Conservation (phyloP, 2,888 invertebrate genomes). For the Anodontia alba region DNA sequence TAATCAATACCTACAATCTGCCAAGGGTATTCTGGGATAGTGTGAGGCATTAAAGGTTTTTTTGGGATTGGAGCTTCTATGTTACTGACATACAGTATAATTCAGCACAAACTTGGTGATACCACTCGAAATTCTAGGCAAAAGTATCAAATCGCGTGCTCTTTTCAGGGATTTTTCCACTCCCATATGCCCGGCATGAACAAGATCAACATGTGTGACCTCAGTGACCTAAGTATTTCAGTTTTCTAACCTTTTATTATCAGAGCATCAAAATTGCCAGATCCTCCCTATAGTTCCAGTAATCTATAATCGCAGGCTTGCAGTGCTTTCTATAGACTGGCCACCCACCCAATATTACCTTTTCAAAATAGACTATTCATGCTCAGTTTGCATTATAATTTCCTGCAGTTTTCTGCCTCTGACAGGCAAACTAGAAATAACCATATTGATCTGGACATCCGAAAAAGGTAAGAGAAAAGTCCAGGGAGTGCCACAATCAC, state of each 20-base stretch:
- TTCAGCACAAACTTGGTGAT: constrained; percentile 49
- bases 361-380: constrained; percentile 17
- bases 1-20: constrained; percentile 56
- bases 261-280: constrained; percentile 35
- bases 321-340: constrained; percentile 22
- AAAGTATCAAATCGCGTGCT: constrained; percentile 56
- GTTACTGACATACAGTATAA: constrained; percentile 37
- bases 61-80: constrained; percentile 44
- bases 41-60: constrained; percentile 41
- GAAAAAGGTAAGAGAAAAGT: too few relatives aligned
- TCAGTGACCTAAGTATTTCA: constrained; percentile 47
- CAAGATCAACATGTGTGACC: constrained; percentile 39
- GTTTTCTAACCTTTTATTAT: constrained; percentile 35
- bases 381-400: constrained; percentile 16
- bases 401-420: constrained; percentile 26
- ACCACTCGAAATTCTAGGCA: constrained; percentile 54
- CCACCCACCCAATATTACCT: constrained; percentile 31
- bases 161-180: constrained; percentile 52
- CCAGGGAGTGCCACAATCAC: too few relatives aligned
- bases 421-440: constrained; percentile 1
- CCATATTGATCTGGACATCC: constrained; percentile 9
- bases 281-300: constrained; percentile 36
- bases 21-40: constrained; percentile 48
- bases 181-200: constrained; percentile 60
- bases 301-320: not conserved